Evolutionary conservation across 2,888 invertebrate species (phyloP), one percentile per base, ranked within the genome.

Genomic region (Carterocephalus palaemon): DNA sequence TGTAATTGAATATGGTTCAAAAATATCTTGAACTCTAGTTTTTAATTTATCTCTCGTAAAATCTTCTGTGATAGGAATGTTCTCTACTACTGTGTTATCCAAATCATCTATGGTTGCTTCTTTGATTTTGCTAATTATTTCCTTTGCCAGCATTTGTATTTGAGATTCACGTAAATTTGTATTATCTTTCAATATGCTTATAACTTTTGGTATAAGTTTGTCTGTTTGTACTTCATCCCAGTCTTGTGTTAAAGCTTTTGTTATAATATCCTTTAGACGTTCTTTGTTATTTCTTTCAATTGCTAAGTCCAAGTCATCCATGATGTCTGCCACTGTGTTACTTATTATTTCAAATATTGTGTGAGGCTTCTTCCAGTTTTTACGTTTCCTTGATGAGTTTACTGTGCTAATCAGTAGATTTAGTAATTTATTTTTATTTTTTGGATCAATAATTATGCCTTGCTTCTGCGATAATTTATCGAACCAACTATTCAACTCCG

Each of bases 401-500:
- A 34, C 10, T 2, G 4, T 13, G 4, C 12, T 31, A 3, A 45
- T n/a, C 26, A 45, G 23, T 29, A 24, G 29, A 19, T 45, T 15
- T 23, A 31, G 36, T 12, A 45, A 19, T 4, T 16, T 37, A 26
- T 22, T 37, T 12, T 16, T 26, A 12, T 29, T 17, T 2, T 23
- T 6, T 1, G 2, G 6, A 4, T 23, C 23, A 6, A 37, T 37
- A 8, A 23, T 8, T 36, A 38, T 40, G 19, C 40, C 38, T 15
- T 24, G 41, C 1, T 39, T 46, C 12, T 42, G 33, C 15, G 54
- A 29, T 23, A 56, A 41, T 4, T 39, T 46, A 17, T 55, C 49
- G 5, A 70, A 39, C 62, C 61, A 67, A 23, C 60, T 48, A 8
- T 10, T 45, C 3, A 65, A 13, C 37, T 54, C 51, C 24, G 57